Base-by-base conservation (phyloP, 1,140 invertebrate genomes). In the Antheraea mylitta region DNA sequence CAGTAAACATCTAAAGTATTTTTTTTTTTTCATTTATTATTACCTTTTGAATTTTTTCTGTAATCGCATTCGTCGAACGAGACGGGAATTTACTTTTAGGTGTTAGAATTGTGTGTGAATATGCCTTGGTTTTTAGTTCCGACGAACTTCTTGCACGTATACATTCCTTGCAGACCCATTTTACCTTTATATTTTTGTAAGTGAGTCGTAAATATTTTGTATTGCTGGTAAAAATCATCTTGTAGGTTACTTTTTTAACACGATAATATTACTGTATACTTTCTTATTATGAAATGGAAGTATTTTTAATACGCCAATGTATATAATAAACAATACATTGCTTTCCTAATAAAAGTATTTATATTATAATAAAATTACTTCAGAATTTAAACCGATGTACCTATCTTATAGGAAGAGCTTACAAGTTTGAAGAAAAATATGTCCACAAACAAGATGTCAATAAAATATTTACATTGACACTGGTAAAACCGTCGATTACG, bases 41-140 rank as follows among this genome's bases (percentile, higher is more conserved):
- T 73, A 88, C 80, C 73, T 87, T 87, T 73, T 93, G 90, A 70
- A 90, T 86, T 80, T 93, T 87, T 61, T 87, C 82, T 18, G 92
- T 92, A 76, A 87, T 91, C 6, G 74, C 74, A 61, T 80, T 84
- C 65, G 71, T 89, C 53, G 90, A 82, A 30, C 93, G 85, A 59
- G 87, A 82, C 37, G 93, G 93, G 86, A 94, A 94, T 75, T 90
- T 89, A 0, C 93, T 94, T 82, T 91, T 93, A 30, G 93, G 93
- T 22, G 93, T 87, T 53, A 93, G 88, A 72, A 94, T 92, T 62
- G 93, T 94, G 65, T 93, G 86, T 61, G 93, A 93, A 79, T 93
- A 94, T 19, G 83, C 79, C 72, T 91, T 91, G 8, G 80, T 91
- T 71, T 89, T 89, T 22, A 81, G 78, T 67, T 85, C 82, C 7